A percentile compares a stretch with the other conserved stretches of the same genome.
Evolutionary conservation across 2,113 vertebrate species (phyloP).

Genomic region (Axis porcinus): DNA sequence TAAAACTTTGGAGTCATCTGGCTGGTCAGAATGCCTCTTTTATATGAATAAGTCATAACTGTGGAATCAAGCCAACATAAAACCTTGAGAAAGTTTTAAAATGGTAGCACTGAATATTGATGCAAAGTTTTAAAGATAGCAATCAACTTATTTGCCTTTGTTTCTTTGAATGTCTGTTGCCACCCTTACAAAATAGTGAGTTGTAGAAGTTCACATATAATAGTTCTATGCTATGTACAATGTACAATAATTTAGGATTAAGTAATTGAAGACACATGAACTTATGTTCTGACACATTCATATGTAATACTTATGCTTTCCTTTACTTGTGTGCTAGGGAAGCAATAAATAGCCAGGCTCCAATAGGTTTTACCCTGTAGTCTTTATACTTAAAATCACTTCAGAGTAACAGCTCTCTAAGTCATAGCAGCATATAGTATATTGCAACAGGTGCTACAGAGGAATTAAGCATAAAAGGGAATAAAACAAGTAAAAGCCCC

Average conservation of each 20-base stretch:
- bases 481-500: slow-evolving; percentile 1
- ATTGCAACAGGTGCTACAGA: slow-evolving; percentile 30
- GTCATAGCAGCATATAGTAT: neutral
- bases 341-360: neutral
- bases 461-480: neutral
- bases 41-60: neutral
- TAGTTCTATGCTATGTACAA: neutral
- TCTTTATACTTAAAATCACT: neutral
- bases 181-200: neutral
- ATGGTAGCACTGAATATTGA: neutral
- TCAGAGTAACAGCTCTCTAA: neutral
- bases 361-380: neutral
- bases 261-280: neutral
- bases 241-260: neutral
- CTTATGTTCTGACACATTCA: neutral
- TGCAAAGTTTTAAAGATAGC: neutral
- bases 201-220: neutral
- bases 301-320: neutral
- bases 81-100: neutral
- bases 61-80: neutral
- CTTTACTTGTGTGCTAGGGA: neutral
- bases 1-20: neutral
- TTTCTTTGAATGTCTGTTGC: neutral
- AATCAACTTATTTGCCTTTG: neutral
- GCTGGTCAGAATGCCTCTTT: neutral